Percentiles rank a stretch among this genome's conserved stretches.
These are phyloP conservation scores for Pseudococcus longispinus DNA, from an alignment of 2,888 invertebrate genomes.

Conservation along the genomic window DNA sequence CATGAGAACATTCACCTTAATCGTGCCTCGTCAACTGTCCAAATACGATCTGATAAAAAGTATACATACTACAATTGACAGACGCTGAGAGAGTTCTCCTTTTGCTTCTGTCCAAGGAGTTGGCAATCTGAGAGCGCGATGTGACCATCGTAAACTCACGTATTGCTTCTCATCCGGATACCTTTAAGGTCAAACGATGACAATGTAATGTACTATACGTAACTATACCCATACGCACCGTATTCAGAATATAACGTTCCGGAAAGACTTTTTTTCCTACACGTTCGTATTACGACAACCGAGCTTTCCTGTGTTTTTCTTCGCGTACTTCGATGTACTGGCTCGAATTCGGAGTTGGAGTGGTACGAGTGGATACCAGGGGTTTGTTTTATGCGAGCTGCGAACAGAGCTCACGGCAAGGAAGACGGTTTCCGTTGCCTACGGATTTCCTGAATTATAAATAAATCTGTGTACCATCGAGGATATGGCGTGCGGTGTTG, in stretches of 20 bases:
- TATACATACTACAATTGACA: not conserved
- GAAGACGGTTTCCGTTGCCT: not conserved
- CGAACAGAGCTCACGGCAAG: not conserved
- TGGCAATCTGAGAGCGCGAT: not conserved
- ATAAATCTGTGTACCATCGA: not conserved
- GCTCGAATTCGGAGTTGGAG: not conserved
- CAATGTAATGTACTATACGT: not conserved
- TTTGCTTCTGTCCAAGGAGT: conserved; percentile 21
- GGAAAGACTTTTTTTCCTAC: conserved; percentile 11
- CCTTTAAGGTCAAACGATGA: conserved; percentile 16
- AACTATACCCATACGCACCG: not conserved
- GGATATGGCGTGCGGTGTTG: not conserved
- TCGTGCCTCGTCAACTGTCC: conserved; percentile 43
- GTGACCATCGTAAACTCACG: conserved; percentile 27
- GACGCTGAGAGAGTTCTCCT: conserved; percentile 30
- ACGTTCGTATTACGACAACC: not conserved
- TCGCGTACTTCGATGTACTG: too few species aligned
- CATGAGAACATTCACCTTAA: conserved; percentile 32
- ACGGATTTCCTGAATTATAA: conserved; percentile 2
- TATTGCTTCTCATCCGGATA: conserved; percentile 9
- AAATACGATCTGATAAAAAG: conserved; percentile 23
- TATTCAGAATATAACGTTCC: not conserved
- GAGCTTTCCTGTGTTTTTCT: not conserved
- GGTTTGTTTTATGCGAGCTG: not conserved
- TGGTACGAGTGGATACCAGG: not conserved